A percentile compares a stretch with the other conserved stretches of the same genome.
Conservation (phyloP, 2,113 vertebrate species). For the Mobula hypostoma region DNA sequence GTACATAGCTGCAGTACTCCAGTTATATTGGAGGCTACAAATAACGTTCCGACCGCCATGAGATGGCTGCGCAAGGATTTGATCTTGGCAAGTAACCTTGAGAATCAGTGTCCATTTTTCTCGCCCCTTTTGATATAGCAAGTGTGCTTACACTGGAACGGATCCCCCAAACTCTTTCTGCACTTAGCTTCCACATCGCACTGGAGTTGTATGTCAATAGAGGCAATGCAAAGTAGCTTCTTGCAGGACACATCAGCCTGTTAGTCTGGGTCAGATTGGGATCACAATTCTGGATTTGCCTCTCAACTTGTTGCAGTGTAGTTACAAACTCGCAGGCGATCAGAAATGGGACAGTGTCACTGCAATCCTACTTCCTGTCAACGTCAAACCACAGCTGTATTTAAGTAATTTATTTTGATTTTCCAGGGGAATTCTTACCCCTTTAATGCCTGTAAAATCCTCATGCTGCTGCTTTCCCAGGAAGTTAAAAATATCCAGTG, state of each 20-base stretch:
- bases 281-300: background rate
- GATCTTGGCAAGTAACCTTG: background rate
- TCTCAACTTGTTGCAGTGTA: background rate
- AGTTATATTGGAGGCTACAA: background rate
- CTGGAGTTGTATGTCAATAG: background rate
- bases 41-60: background rate
- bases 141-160: background rate
- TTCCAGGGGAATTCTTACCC: background rate
- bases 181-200: background rate
- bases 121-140: background rate
- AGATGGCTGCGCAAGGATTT: background rate
- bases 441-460: slow-evolving; percentile 7
- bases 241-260: background rate
- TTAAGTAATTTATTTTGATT: background rate
- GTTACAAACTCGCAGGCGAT: background rate
- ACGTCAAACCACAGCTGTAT: background rate
- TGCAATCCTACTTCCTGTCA: too few species aligned
- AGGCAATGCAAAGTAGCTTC: background rate
- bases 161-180: background rate
- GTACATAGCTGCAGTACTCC: background rate
- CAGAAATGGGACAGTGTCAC: background rate
- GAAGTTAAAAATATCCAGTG: slow-evolving; percentile 37
- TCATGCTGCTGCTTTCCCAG: background rate
- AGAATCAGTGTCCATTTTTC: background rate
- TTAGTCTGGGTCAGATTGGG: background rate